phyloP scores from a whole-genome alignment of 2,797 vertebrate genomes.

The Rallus crepitans region DNA sequence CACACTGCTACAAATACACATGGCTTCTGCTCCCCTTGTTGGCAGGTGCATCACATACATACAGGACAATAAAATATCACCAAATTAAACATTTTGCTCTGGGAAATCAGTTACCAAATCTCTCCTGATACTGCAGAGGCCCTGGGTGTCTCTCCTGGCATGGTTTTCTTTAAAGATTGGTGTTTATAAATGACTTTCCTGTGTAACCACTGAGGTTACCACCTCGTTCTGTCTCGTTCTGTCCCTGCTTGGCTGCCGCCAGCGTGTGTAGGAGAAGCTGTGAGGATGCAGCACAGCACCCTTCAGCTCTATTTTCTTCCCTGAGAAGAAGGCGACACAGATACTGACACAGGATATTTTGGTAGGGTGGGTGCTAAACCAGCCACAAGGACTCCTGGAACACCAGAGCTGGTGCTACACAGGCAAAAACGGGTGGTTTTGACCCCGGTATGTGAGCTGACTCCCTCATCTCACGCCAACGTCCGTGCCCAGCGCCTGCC shows the following conservation, averaged over 20 bases:
- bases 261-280: not conserved
- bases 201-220: not conserved
- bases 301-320: slow-evolving; percentile 15
- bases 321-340: not conserved
- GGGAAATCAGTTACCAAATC: not conserved
- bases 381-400: not conserved
- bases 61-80: not conserved
- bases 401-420: accelerated
- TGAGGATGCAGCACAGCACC: not conserved
- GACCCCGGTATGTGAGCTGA: accelerated
- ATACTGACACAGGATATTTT: not conserved
- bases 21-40: not conserved
- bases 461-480: not conserved
- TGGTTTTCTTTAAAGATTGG: not conserved
- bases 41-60: not conserved
- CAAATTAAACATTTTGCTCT: not conserved
- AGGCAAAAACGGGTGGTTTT: not conserved
- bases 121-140: not conserved
- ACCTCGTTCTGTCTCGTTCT: not conserved
- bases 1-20: not conserved
- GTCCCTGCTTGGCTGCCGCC: not conserved
- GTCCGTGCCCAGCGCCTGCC: not conserved
- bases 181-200: not conserved
- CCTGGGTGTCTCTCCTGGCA: not conserved
- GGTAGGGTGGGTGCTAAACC: not conserved